Base-by-base conservation (phyloP, 1,140 invertebrate species). In the Diachasmimorpha longicaudata region DNA sequence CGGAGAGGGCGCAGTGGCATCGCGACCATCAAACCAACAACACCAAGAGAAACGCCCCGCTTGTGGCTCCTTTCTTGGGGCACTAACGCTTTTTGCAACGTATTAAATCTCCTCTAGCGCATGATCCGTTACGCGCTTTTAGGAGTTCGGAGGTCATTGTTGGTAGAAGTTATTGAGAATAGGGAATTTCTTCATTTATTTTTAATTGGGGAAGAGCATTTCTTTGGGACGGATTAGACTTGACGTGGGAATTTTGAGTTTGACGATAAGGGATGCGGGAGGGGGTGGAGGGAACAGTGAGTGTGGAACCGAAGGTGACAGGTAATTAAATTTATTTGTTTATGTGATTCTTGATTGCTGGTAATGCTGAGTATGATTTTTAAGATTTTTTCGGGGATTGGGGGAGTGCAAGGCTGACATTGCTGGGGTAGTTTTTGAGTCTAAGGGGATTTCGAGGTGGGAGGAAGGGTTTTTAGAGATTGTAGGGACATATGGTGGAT, bases 1-100 rank as follows among this genome's bases (percentile, higher is more conserved):
- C 80, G 84, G 84, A 88, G 88, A 88, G 88, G 87, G 87, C 87
- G 86, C 87, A 89, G 88, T 89, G 86, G 85, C 86, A 85, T 85
- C 86, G 87, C 87, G 85, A 88, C 87, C 87, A 86, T 85, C 87
- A 88, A 85, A 87, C 85, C 85, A 87, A 85, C 86, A 86, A 86
- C 87, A 89, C 83, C 80, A 80, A 74, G 21, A 68, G 48, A 63
- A 74, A 70, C 31, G 75, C 13, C 58, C 67, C 72, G 71, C 25
- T 58, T 58, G 8, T 42, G 46, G 31, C 21, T 23, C 42, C 44
- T 52, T 16, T 71, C 21, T 36, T 55, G 44, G n/a, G 39, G 19
- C 75, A 63, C 23, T 69, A 63, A 39, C 67, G 39, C 25, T 48
- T 21, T 74, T 68, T 66, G 76, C 79, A 77, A 76, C 78, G 78